phyloP scores from a whole-genome alignment of 2,113 vertebrate genomes.

The Bufo bufo region DNA sequence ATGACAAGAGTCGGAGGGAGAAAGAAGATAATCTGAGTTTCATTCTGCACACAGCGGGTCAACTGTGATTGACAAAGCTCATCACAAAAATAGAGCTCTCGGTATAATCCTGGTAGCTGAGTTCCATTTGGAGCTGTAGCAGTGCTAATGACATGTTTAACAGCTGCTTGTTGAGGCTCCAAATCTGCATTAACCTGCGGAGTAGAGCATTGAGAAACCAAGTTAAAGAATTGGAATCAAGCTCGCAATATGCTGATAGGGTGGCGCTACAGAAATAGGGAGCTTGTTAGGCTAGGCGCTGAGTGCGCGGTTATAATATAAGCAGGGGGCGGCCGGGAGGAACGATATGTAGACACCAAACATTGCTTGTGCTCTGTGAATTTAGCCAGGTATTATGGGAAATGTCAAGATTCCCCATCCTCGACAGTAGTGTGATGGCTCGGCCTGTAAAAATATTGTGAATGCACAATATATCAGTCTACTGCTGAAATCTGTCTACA shows the following conservation, averaged over 20 bases:
- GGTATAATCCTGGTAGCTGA: conserved; percentile 81
- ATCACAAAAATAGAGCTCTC: conserved; percentile 82
- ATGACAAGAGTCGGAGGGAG: conserved; percentile 81
- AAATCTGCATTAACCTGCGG: conserved; percentile 89
- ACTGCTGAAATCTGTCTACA: background rate
- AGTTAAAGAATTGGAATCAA: conserved; percentile 81
- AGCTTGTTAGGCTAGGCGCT: conserved; percentile 24
- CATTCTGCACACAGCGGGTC: conserved; percentile 85
- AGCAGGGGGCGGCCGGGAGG: background rate
- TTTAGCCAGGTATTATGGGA: background rate
- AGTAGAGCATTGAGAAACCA: conserved; percentile 81
- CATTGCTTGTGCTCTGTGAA: background rate
- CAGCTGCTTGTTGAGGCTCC: conserved; percentile 87
- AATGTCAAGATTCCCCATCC: background rate
- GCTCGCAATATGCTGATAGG: conserved; percentile 77
- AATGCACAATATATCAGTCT: background rate
- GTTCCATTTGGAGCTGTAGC: conserved; percentile 84
- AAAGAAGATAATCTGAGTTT: conserved; percentile 86
- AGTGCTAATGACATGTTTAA: conserved; percentile 89
- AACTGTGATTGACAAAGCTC: conserved; percentile 86
- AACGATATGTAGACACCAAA: background rate
- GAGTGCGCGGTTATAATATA: background rate
- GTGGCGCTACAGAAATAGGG: background rate
- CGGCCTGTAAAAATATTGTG: background rate
- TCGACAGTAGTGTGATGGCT: too few species aligned